Evolutionary conservation across 2,797 vertebrate species (phyloP), one percentile per base, ranked within the genome.

Genomic region (Agapornis canus): DNA sequence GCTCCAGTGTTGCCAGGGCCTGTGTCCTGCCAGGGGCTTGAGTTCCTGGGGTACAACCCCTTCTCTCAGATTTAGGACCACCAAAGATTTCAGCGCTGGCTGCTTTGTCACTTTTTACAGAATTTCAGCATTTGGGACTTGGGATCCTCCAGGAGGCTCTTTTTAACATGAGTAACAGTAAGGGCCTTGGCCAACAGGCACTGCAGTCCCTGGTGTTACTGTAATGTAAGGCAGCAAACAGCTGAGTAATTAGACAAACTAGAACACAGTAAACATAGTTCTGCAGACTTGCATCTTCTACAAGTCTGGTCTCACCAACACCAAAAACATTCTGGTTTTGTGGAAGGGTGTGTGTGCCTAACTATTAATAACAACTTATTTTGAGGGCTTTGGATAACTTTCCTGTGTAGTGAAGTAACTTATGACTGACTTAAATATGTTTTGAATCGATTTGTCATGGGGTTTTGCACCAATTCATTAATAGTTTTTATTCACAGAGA

Each of bases 381-480:
- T 35, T 47, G 23, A 64, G 45, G 8, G 13, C 39, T 66, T 66
- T 47, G 59, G 49, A 26, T 51, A 64, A 42, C 14, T 64, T 69
- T 40, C 31, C 12, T 8, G 3, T 13, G 3, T 59, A 49, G 10
- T 29, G 8, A 25, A 60, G 23, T 60, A 60, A 72, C 13, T 57
- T 80, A 75, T 3, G 11, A 61, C 47, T 70, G 9, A 47, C 6
- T 22, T 70, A 54, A 59, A 49, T 81, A 72, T 37, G 39, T 15
- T 45, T 35, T 68, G 88, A 75, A 92, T 56, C 2, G 1, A 88
- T 95, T 83, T 69, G 40, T 73, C 57, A 17, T n/a, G 21, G 29
- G 31, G 77, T 82, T 61, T 84, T 84, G 20, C 22, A 54, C n/a
- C 56, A 57, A 69, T 82, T 90, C 81, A 26, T 86, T 96, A 91